Evolutionary conservation across 2,113 vertebrate species (phyloP).

Genomic region (Centropus bengalensis): DNA sequence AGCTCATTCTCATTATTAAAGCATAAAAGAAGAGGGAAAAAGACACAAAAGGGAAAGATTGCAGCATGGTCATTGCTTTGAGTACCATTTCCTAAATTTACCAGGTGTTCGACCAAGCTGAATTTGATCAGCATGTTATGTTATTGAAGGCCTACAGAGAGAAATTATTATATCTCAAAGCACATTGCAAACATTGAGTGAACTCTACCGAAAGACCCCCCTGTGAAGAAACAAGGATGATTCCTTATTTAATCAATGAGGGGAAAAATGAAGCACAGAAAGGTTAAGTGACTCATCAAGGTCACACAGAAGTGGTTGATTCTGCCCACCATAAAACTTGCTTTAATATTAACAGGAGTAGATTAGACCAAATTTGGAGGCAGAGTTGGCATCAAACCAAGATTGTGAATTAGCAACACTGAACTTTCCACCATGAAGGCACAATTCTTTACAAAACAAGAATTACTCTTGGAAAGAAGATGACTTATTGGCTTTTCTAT

Average conservation of each 20-base stretch:
- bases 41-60: neutral
- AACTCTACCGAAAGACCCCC: neutral
- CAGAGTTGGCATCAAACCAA: neutral
- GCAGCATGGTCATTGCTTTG: neutral
- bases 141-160: neutral
- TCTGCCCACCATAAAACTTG: neutral
- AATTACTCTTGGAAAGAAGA: neutral
- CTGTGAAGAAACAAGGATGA: neutral
- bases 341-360: neutral
- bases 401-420: neutral
- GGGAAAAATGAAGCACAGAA: neutral
- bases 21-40: neutral
- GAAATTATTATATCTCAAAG: neutral
- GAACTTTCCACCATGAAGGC: neutral
- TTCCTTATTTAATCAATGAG: neutral
- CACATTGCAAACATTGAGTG: neutral
- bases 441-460: neutral
- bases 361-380: conserved; percentile 1
- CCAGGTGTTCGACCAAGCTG: neutral
- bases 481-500: neutral
- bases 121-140: neutral
- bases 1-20: conserved; percentile 23
- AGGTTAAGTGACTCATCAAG: conserved; percentile 19
- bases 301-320: conserved; percentile 1
- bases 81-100: neutral